phyloP scores from a whole-genome alignment of 2,797 vertebrate species.

The Odontamblyopus rebecca region DNA sequence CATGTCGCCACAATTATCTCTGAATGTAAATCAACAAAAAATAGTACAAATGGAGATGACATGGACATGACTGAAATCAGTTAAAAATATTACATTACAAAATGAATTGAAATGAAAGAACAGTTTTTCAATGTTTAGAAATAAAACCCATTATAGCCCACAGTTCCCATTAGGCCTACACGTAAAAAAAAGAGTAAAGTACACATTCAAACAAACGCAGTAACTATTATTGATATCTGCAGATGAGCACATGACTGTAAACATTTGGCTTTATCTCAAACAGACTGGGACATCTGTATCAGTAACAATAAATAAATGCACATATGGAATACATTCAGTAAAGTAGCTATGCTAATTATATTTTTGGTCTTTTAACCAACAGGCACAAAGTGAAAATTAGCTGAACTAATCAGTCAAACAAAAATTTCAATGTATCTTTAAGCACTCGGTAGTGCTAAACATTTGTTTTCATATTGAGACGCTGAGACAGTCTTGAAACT shows the following conservation, averaged over 20 bases:
- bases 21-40: background rate
- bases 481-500: background rate
- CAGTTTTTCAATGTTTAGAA: background rate
- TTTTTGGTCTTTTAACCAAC: background rate
- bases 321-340: background rate
- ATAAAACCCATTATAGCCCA: background rate
- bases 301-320: slow-evolving; percentile 7
- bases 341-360: background rate
- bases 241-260: slow-evolving; percentile 19
- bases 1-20: background rate
- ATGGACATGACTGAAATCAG: background rate
- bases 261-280: slow-evolving; percentile 16
- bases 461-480: slow-evolving; percentile 11
- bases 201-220: background rate
- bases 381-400: background rate
- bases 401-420: background rate
- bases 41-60: background rate
- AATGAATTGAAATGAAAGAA: background rate
- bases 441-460: background rate
- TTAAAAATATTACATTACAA: background rate
- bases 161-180: background rate
- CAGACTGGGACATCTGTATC: slow-evolving; percentile 31
- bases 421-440: background rate
- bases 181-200: background rate
- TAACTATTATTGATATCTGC: background rate